Percentiles rank a stretch among this genome's conserved stretches.
Conservation (phyloP, 2,888 invertebrate genomes). For the Choristoneura rosaceana region DNA sequence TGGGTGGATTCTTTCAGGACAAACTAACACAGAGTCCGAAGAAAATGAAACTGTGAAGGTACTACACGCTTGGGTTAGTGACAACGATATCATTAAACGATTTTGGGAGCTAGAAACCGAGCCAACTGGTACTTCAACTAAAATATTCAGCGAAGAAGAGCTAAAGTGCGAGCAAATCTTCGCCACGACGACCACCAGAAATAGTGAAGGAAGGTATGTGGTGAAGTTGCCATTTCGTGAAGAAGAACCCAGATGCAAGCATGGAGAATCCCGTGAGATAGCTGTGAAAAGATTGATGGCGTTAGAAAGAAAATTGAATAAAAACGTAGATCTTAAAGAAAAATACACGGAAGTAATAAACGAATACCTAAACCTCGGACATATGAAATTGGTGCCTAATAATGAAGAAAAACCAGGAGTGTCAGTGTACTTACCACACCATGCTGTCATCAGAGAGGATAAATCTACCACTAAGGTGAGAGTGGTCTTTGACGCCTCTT, state of each 20-base stretch:
- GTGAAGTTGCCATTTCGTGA: conserved; percentile 46
- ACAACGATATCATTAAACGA: conserved; percentile 43
- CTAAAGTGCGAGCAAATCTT: conserved; percentile 43
- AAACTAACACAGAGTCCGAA: conserved; percentile 1
- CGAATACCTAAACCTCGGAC: conserved; percentile 34
- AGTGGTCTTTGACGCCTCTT: too few relatives aligned
- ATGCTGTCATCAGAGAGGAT: conserved; percentile 44
- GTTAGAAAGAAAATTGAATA: conserved; percentile 32
- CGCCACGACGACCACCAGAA: conserved; percentile 37
- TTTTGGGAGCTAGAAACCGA: conserved; percentile 50
- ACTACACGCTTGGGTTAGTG: conserved; percentile 34
- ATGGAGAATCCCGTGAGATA: conserved; percentile 15
- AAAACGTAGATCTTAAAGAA: conserved; percentile 16
- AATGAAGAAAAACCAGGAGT: neutral
- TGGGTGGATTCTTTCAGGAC: conserved; percentile 47
- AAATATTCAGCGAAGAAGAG: conserved; percentile 43
- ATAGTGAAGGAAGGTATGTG: conserved; percentile 43
- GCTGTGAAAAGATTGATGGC: conserved; percentile 24
- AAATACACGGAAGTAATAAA: conserved; percentile 34
- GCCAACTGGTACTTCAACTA: neutral
- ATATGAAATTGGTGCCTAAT: conserved; percentile 30
- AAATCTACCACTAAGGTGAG: conserved; percentile 42
- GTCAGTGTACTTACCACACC: conserved; percentile 45
- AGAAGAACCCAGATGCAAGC: conserved; percentile 7
- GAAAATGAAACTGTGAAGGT: conserved; percentile 15